Percentiles rank a stretch among this genome's conserved stretches.
Evolutionary conservation across 2,113 vertebrate genomes (phyloP).

Genomic region (Channa maculata): DNA sequence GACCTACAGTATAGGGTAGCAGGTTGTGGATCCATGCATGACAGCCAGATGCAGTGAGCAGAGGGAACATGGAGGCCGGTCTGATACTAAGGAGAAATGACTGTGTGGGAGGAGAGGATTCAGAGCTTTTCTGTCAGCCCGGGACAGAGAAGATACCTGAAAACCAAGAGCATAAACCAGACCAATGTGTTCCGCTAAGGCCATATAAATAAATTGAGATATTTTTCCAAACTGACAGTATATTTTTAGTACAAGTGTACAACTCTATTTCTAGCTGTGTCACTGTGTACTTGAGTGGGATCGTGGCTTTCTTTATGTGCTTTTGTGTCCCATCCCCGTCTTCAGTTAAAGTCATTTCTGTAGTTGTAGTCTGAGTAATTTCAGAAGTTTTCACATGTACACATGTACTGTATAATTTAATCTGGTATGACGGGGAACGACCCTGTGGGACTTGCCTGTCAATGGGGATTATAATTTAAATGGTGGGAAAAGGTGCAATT

Average conservation of each 20-base stretch:
- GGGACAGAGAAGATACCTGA: background rate
- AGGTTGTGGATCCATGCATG: conserved; percentile 45
- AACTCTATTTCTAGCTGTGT: background rate
- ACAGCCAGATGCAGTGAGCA: conserved; percentile 30
- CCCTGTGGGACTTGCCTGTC: background rate
- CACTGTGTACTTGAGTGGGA: background rate
- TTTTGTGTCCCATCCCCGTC: background rate
- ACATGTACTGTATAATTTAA: no score
- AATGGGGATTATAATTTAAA: background rate
- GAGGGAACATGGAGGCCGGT: background rate
- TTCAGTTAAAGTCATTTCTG: background rate
- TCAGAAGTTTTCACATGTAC: background rate
- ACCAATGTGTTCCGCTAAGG: background rate
- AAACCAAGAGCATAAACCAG: conserved; percentile 6
- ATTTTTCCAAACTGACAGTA: background rate
- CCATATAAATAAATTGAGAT: background rate
- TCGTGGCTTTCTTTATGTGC: background rate
- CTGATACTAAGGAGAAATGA: conserved; percentile 15
- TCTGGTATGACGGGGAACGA: no score
- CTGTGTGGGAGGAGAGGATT: conserved; percentile 35
- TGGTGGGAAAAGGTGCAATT: background rate
- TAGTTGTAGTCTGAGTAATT: background rate
- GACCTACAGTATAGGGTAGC: conserved; percentile 45
- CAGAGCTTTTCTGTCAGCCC: conserved; percentile 33
- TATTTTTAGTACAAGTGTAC: background rate